phyloP scores from a whole-genome alignment of 2,888 invertebrate genomes.

The Myopa tessellatipennis region DNA sequence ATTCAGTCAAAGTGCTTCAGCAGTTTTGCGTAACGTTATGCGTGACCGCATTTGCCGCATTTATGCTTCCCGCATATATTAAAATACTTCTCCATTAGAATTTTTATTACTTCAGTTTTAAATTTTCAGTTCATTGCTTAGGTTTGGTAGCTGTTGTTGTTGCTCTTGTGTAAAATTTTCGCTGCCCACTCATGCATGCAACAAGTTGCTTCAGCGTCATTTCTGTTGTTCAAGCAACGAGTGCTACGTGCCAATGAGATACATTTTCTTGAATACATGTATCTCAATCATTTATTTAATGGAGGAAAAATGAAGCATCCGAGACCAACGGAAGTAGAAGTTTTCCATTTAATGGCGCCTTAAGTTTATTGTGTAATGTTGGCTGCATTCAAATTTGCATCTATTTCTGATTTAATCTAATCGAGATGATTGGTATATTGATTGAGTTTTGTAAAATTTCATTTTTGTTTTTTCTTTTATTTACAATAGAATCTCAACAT shows the following conservation, averaged over 20 bases:
- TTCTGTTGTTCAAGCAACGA: not conserved
- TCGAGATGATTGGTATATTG: too few relatives aligned
- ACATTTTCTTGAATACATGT: not conserved
- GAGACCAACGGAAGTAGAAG: not conserved
- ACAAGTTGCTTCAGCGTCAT: slow-evolving; percentile 8
- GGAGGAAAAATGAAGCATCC: not conserved
- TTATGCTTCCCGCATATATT: not conserved
- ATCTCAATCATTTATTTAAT: not conserved
- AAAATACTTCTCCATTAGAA: not conserved
- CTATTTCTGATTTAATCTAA: too few relatives aligned
- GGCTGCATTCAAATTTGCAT: too few relatives aligned
- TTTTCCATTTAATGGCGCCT: not conserved
- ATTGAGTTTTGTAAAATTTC: too few relatives aligned
- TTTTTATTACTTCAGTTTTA: not conserved
- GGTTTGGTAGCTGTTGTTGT: not conserved
- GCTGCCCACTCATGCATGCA: slow-evolving; percentile 28
- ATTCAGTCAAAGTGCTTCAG: not conserved
- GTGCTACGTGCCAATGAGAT: not conserved
- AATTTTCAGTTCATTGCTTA: slow-evolving; percentile 28
- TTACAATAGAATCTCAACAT: too few relatives aligned
- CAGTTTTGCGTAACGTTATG: not conserved
- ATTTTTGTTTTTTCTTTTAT: too few relatives aligned
- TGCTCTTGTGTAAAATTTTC: not conserved
- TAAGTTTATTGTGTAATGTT: too few relatives aligned
- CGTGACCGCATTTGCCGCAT: not conserved